Percentiles rank a stretch among this genome's conserved stretches.
phyloP scores from a whole-genome alignment of 2,888 invertebrate genomes.

The Macrophya annulata region DNA sequence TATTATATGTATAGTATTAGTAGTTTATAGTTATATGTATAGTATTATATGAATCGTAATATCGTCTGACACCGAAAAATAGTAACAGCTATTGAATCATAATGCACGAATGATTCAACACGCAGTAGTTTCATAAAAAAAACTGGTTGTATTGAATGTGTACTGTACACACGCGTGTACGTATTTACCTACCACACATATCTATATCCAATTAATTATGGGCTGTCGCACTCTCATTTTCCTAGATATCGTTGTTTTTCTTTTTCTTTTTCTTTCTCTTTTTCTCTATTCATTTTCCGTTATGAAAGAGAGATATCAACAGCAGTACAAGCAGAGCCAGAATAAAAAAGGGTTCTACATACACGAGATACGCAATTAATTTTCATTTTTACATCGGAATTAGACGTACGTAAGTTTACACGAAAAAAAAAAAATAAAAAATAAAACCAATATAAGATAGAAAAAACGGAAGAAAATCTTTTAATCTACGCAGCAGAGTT shows the following conservation, averaged over 20 bases:
- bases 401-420: background rate
- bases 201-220: background rate
- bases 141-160: background rate
- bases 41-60: background rate
- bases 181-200: too few species aligned
- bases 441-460: too few species aligned
- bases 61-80: background rate
- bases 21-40: too few species aligned
- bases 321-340: background rate
- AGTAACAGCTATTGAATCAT: background rate
- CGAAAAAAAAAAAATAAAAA: background rate
- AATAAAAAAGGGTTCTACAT: background rate
- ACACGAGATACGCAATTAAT: background rate
- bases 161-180: too few species aligned
- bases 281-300: background rate
- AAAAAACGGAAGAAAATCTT: background rate
- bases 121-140: background rate
- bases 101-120: background rate
- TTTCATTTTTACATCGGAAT: background rate
- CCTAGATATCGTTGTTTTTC: background rate
- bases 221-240: background rate
- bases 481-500: background rate
- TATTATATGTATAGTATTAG: too few species aligned
- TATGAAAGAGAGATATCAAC: background rate
- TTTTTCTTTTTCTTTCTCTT: too few species aligned